Percentiles rank a stretch among this genome's conserved stretches.
Conservation (phyloP, 2,888 invertebrate genomes). For the Amiota communis region DNA sequence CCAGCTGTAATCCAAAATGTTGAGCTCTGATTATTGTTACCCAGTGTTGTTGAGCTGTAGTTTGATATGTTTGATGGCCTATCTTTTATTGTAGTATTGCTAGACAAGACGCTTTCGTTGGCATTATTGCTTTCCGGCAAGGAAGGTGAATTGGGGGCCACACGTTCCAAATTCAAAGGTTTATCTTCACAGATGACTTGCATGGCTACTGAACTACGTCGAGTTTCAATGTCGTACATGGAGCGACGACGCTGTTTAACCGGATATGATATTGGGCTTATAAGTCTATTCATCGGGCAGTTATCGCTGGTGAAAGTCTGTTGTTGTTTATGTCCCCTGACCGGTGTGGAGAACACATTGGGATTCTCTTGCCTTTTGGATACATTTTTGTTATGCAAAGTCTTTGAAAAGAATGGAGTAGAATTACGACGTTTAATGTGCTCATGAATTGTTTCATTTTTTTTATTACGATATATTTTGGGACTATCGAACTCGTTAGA, state of each 20-base stretch:
- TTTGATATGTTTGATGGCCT: conserved; percentile 39
- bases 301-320: conserved; percentile 24
- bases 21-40: conserved; percentile 39
- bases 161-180: conserved; percentile 55
- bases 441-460: background rate
- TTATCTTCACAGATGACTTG: conserved; percentile 69
- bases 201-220: conserved; percentile 66
- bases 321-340: conserved; percentile 46
- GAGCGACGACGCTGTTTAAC: conserved; percentile 44
- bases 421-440: conserved; percentile 14
- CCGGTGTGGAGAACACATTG: conserved; percentile 62
- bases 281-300: conserved; percentile 49
- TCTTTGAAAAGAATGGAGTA: background rate
- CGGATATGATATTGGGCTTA: conserved; percentile 53
- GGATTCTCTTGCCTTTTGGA: conserved; percentile 36
- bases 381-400: conserved; percentile 6
- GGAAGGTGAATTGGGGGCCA: too few species aligned
- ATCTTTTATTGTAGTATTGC: conserved; percentile 54
- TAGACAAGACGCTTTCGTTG: conserved; percentile 54
- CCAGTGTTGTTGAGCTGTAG: background rate
- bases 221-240: conserved; percentile 46
- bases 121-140: conserved; percentile 28
- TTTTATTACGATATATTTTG: conserved; percentile 43
- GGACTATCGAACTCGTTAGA: conserved; percentile 67
- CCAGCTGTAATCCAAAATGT: conserved; percentile 65